Conservation (phyloP, 1,140 invertebrate species). For the Drosophila rhopaloa region DNA sequence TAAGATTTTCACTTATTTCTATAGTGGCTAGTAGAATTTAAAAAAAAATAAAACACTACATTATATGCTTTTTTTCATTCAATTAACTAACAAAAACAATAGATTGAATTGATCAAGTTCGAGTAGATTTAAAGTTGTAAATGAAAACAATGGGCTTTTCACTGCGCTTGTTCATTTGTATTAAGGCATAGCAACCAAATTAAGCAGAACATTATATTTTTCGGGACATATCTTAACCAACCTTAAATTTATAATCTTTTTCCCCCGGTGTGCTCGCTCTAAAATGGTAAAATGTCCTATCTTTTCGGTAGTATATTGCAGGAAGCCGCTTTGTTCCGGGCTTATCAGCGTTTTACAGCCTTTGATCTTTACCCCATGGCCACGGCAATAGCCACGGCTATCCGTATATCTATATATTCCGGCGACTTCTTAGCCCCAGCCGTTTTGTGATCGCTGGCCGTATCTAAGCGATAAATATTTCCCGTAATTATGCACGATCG, state of each 20-base stretch:
- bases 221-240: too few relatives aligned
- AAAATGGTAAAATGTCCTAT: constrained; percentile 11
- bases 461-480: constrained; percentile 53
- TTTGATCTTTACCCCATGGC: constrained; percentile 32
- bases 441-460: constrained; percentile 24
- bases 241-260: not conserved
- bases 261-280: not conserved
- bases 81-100: too few relatives aligned
- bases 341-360: constrained; percentile 17
- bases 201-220: too few relatives aligned
- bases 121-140: too few relatives aligned
- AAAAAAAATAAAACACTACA: too few relatives aligned
- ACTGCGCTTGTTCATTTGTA: too few relatives aligned
- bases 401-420: constrained; percentile 21
- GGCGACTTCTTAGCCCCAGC: constrained; percentile 13
- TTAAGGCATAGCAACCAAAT: too few relatives aligned
- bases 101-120: too few relatives aligned
- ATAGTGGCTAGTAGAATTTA: too few relatives aligned
- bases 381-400: constrained; percentile 13
- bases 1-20: too few relatives aligned
- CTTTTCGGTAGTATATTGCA: constrained; percentile 4
- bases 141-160: too few relatives aligned
- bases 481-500: constrained; percentile 51
- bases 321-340: constrained; percentile 19
- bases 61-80: too few relatives aligned